Conservation (phyloP, 2,113 vertebrate species). For the Coregonus clupeaformis region DNA sequence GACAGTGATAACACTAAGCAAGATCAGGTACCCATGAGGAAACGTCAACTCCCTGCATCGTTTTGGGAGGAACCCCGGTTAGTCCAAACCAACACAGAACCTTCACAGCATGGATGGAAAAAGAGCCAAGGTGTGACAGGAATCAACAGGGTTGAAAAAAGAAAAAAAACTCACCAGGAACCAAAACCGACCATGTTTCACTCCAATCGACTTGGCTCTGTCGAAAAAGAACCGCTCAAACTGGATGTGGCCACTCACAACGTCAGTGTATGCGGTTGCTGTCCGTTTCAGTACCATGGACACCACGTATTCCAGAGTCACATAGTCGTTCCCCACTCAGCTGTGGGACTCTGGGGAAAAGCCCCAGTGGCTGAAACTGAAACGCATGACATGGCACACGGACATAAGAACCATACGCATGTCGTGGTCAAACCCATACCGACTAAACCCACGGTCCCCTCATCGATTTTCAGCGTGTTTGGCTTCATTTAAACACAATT, state of each 20-base stretch:
- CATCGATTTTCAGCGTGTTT: slow-evolving; percentile 90
- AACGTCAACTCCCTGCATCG: slow-evolving; percentile 92
- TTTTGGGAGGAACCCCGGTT: slow-evolving; percentile 96
- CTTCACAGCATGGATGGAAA: slow-evolving; percentile 57
- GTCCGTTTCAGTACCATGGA: slow-evolving; percentile 86
- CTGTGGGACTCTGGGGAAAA: slow-evolving; percentile 83
- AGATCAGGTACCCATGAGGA: slow-evolving; percentile 93
- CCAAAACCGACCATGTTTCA: slow-evolving; percentile 46
- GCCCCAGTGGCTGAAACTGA: slow-evolving; percentile 57
- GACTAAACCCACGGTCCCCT: slow-evolving; percentile 84
- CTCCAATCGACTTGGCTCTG: slow-evolving; percentile 39
- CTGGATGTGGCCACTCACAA: slow-evolving; percentile 71
- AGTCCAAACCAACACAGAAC: slow-evolving; percentile 59
- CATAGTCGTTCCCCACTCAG: slow-evolving; percentile 70
- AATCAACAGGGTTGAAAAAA: slow-evolving; percentile 75
- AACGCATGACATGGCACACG: slow-evolving; percentile 70
- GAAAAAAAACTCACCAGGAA: slow-evolving; percentile 59
- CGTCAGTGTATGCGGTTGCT: slow-evolving; percentile 82
- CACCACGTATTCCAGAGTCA: slow-evolving; percentile 78
- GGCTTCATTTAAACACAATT: slow-evolving; percentile 82
- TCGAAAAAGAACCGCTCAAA: slow-evolving; percentile 73
- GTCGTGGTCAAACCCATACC: slow-evolving; percentile 96
- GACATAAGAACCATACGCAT: slow-evolving; percentile 81
- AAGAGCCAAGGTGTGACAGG: slow-evolving; percentile 41
- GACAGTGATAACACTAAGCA: slow-evolving; percentile 61